Evolutionary conservation across 2,797 vertebrate species (phyloP), one percentile per base, ranked within the genome.

Genomic region (Tympanoctomys barrerae): DNA sequence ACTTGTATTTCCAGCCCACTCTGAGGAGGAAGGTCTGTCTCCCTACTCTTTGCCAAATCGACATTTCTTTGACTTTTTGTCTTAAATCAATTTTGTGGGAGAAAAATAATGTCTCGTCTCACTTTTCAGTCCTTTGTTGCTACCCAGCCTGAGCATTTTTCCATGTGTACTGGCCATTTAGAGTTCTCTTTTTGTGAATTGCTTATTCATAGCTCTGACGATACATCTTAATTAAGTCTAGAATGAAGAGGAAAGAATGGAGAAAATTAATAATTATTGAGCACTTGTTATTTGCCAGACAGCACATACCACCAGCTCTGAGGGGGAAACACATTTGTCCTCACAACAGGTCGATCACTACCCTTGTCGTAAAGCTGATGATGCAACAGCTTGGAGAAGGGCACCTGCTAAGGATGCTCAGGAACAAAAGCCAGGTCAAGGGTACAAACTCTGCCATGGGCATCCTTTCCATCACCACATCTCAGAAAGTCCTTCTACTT

Each of bases 221-320:
- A 64, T 86, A 92, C 2, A 1, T 93, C 87, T 97, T 90, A 96
- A 93, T 96, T 93, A 97, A 94, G 94, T 59, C 95, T 71, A 70
- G 61, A 79, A 89, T 91, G 84, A 79, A 83, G 85, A 95, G 87
- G 91, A 91, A 94, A 96, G 96, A 96, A 94, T 42, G 61, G 78
- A 91, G 93, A 92, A 95, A 94, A 96, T 96, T 84, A 96, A 91
- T 95, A 95, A 97, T 96, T 89, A 96, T 64, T 70, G 90, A 90
- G 79, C n/a, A 68, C 73, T 93, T 95, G 91, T 88, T 89, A 91
- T 87, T 87, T 93, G 81, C 57, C 93, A 96, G 70, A 86, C 83
- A 68, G 87, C 49, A 42, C 70, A 59, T 18, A 59, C 82, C 42
- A n/a, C 68, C 61, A 33, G 62, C 73, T 96, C 92, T 3, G 10